Evolutionary conservation across 2,888 invertebrate genomes (phyloP).

Genomic region (Osmoderma eremita): DNA sequence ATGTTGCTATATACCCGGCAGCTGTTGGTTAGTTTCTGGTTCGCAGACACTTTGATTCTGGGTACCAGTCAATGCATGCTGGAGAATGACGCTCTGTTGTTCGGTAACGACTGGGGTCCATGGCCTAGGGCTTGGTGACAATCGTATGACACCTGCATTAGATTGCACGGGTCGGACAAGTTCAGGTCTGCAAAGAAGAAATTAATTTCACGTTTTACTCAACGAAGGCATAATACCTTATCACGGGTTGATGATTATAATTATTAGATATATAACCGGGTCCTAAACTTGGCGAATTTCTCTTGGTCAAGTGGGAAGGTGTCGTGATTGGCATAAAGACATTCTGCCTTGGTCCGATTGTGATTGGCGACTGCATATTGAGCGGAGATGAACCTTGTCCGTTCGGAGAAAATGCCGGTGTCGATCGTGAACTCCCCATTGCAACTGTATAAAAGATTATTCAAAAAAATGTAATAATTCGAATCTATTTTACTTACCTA

Average conservation of each 20-base stretch:
- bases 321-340: constrained; percentile 92
- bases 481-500: constrained; percentile 69
- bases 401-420: constrained; percentile 87
- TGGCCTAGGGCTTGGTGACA: constrained; percentile 76
- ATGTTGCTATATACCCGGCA: background rate
- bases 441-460: constrained; percentile 72
- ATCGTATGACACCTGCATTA: constrained; percentile 84
- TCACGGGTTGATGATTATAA: constrained; percentile 61
- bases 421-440: constrained; percentile 91
- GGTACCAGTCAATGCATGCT: constrained; percentile 58
- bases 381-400: constrained; percentile 75
- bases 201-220: constrained; percentile 9
- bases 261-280: constrained; percentile 57
- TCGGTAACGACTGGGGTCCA: constrained; percentile 61
- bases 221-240: constrained; percentile 55
- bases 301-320: constrained; percentile 64
- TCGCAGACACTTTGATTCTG: constrained; percentile 51
- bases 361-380: constrained; percentile 74
- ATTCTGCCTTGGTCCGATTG: constrained; percentile 81
- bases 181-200: constrained; percentile 76
- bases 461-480: background rate
- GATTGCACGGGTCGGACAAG: constrained; percentile 73
- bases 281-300: constrained; percentile 63
- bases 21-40: constrained; percentile 43
- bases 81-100: constrained; percentile 62